Evolutionary conservation across 2,797 vertebrate species (phyloP).

Genomic region (Pangasius djambal): DNA sequence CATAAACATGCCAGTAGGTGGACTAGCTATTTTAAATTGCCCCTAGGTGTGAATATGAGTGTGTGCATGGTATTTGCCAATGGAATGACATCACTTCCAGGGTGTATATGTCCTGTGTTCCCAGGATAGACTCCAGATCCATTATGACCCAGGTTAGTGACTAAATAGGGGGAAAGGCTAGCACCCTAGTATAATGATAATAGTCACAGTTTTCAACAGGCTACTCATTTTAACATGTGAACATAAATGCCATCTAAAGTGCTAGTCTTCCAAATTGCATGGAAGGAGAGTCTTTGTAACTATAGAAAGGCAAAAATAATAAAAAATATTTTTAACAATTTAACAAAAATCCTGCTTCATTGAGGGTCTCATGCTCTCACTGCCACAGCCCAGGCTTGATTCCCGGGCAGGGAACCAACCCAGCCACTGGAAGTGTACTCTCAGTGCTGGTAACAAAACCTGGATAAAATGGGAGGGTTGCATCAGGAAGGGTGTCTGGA

Average conservation of each 20-base stretch:
- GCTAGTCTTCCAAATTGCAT: not conserved
- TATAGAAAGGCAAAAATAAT: not conserved
- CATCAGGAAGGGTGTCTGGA: too few species aligned
- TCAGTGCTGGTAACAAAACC: too few species aligned
- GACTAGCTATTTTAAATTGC: not conserved
- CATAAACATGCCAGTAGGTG: not conserved
- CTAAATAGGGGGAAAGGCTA: not conserved
- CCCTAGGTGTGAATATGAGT: not conserved
- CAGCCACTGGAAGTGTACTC: too few species aligned
- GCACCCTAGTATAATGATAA: not conserved
- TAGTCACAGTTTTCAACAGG: not conserved
- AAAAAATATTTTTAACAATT: not conserved
- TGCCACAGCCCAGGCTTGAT: too few species aligned
- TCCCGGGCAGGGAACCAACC: too few species aligned
- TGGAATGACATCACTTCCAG: not conserved
- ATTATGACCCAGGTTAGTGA: not conserved
- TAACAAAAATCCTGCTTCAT: not conserved
- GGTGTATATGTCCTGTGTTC: not conserved
- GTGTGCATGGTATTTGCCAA: not conserved
- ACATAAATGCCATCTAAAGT: not conserved
- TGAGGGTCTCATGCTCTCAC: not conserved
- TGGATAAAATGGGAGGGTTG: too few species aligned
- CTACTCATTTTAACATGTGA: not conserved
- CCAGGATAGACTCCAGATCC: not conserved
- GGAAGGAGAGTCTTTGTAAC: not conserved